These are phyloP conservation scores for Neodiprion fabricii DNA, from an alignment of 1,140 invertebrate genomes.

Conservation along the genomic window DNA sequence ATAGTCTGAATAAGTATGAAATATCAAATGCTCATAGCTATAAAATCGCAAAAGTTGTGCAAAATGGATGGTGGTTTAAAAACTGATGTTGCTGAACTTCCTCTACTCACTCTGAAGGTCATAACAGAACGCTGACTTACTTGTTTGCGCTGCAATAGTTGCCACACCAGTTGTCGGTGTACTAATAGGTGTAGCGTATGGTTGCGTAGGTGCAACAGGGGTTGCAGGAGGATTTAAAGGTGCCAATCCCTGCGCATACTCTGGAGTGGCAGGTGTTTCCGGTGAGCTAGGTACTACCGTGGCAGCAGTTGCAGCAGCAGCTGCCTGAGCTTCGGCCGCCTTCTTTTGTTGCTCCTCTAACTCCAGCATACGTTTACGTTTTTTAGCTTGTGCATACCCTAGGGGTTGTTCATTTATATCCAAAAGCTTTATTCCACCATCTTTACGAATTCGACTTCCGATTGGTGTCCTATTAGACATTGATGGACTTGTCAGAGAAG, in stretches of 20 bases:
- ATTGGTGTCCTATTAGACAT: conserved; percentile 61
- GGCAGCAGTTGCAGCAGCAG: conserved; percentile 57
- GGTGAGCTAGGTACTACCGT: conserved; percentile 54
- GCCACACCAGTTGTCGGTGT: conserved; percentile 41
- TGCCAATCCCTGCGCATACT: conserved; percentile 80
- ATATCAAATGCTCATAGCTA: too few species aligned
- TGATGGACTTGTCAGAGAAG: conserved; percentile 64
- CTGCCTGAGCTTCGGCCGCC: conserved; percentile 66
- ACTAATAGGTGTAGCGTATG: conserved; percentile 44
- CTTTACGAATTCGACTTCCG: conserved; percentile 71
- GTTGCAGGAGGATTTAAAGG: conserved; percentile 58
- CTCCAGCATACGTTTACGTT: conserved; percentile 70
- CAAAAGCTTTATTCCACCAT: conserved; percentile 90
- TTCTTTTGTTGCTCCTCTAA: conserved; percentile 81
- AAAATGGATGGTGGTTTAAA: conserved; percentile 11
- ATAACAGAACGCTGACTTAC: conserved; percentile 37
- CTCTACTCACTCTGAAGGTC: too few species aligned
- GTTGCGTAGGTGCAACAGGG: conserved; percentile 38
- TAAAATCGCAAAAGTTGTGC: not conserved
- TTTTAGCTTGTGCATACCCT: conserved; percentile 69
- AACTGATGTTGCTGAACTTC: not conserved
- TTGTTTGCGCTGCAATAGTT: conserved; percentile 41
- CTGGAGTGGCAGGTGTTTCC: conserved; percentile 65
- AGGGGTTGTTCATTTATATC: conserved; percentile 92
- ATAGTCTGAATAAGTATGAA: too few species aligned